Percentiles rank a stretch among this genome's conserved stretches.
Conservation (phyloP, 2,888 invertebrate genomes). For the Notodromas monacha region DNA sequence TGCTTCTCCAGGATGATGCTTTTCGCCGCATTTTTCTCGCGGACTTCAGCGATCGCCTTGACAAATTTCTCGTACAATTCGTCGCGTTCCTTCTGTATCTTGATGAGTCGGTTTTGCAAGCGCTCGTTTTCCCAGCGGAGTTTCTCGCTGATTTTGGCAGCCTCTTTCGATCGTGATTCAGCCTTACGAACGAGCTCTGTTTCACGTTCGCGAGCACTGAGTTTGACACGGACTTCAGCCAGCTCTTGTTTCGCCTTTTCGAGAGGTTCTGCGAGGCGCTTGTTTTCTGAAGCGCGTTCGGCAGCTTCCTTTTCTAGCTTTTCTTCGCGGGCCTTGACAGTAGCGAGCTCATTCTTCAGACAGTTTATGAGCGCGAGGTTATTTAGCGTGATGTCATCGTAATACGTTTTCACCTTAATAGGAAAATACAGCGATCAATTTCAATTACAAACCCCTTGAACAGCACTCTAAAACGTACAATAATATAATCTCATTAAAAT, state of each 20-base stretch:
- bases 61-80: conserved; percentile 44
- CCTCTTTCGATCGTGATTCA: not conserved
- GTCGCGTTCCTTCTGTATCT: conserved; percentile 34
- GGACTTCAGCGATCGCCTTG: conserved; percentile 47
- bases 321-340: not conserved
- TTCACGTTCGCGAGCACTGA: not conserved
- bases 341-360: conserved; percentile 27
- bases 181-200: no score
- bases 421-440: not conserved
- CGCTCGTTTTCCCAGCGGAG: not conserved
- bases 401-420: conserved; percentile 75
- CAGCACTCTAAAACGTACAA: not conserved
- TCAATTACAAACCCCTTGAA: not conserved
- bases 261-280: conserved; percentile 23
- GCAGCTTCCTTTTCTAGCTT: not conserved
- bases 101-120: conserved; percentile 7
- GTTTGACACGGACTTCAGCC: not conserved
- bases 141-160: not conserved
- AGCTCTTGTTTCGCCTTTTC: not conserved
- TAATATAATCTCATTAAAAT: not conserved
- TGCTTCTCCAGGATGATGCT: conserved; percentile 46
- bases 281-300: conserved; percentile 25
- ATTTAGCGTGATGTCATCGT: conserved; percentile 71
- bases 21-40: conserved; percentile 49
- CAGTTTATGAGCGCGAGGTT: conserved; percentile 65